A percentile compares a stretch with the other conserved stretches of the same genome.
phyloP scores from a whole-genome alignment of 1,140 invertebrate species.

The Bursaphelenchus mucronatus region DNA sequence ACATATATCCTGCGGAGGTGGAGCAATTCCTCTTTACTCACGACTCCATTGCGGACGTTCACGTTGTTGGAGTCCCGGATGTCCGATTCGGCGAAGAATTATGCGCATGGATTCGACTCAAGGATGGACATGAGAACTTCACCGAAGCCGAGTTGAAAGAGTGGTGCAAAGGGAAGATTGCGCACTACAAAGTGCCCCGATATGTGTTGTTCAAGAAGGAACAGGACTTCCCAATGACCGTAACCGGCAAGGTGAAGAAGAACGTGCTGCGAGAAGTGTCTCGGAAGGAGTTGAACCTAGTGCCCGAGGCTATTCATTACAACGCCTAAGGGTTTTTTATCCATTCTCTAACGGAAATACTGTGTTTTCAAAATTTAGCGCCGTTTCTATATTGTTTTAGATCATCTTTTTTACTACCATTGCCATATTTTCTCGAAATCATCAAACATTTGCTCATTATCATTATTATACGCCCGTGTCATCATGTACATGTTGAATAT shows the following conservation, averaged over 20 bases:
- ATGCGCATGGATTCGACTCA: constrained; percentile 71
- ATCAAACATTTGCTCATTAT: no score
- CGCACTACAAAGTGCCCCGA: constrained; percentile 8
- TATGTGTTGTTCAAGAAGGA: constrained; percentile 1
- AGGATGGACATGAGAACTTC: constrained; percentile 42
- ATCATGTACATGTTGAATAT: no score
- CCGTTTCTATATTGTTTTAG: no score
- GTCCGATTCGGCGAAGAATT: constrained; percentile 77
- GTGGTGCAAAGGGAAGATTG: not conserved
- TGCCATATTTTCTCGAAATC: no score
- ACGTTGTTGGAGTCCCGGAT: constrained; percentile 72
- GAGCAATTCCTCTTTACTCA: constrained; percentile 75
- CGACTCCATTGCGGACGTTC: constrained; percentile 65
- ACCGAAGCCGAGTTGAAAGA: no score
- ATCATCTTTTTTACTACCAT: no score
- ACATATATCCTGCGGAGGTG: constrained; percentile 77
- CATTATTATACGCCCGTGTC: no score
- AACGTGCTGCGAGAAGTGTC: not conserved
- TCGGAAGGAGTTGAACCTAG: constrained; percentile 1
- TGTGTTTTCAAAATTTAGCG: no score
- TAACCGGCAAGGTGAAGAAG: constrained; percentile 8
- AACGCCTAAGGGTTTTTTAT: no score
- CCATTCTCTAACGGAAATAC: no score
- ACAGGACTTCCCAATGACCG: constrained; percentile 7
- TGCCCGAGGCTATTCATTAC: no score